These are phyloP conservation scores for Gymnobelideus leadbeateri DNA, from an alignment of 2,113 vertebrate genomes.

Conservation along the genomic window DNA sequence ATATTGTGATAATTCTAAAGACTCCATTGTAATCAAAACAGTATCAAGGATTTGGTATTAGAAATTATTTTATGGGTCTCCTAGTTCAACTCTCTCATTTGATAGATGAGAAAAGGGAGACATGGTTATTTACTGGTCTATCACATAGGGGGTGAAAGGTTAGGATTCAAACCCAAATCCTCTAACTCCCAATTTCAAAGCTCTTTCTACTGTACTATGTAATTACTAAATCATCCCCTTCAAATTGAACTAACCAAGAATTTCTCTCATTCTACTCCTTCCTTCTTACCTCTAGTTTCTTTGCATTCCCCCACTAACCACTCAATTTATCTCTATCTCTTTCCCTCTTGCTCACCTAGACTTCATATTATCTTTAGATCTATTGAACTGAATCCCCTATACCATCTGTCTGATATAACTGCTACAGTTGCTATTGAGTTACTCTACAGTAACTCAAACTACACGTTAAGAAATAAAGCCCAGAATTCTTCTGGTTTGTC, in stretches of 20 bases:
- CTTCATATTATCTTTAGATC: background rate
- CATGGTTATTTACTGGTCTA: background rate
- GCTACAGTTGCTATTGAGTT: background rate
- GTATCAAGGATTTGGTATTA: background rate
- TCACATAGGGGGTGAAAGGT: background rate
- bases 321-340: background rate
- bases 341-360: background rate
- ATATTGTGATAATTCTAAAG: background rate
- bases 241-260: background rate
- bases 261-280: background rate
- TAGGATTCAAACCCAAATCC: background rate
- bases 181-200: background rate
- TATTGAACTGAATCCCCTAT: background rate
- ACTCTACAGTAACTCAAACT: no score
- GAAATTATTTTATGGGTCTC: background rate
- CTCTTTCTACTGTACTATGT: background rate
- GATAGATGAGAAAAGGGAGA: background rate
- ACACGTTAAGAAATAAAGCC: background rate
- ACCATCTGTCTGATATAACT: background rate
- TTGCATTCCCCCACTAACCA: background rate
- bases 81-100: background rate
- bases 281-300: background rate
- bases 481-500: background rate
- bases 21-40: background rate
- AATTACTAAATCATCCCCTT: conserved; percentile 3